Conservation (phyloP, 1,140 invertebrate genomes). For the Papilio machaon region DNA sequence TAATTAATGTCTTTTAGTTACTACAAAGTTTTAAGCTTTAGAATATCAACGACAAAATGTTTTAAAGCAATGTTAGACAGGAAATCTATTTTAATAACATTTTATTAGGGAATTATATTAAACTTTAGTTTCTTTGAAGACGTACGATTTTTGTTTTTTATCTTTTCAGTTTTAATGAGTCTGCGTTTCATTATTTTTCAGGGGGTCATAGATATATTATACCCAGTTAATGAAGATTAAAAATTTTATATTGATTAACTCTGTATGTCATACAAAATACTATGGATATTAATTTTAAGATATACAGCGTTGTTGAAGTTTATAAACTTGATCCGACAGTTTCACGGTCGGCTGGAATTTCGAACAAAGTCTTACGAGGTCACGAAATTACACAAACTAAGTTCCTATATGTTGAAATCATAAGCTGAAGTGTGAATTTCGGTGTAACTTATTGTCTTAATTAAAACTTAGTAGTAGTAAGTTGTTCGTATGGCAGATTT, state of each 20-base stretch:
- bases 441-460: background rate
- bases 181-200: too few species aligned
- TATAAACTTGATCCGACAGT: conserved; percentile 14
- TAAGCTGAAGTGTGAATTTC: conserved; percentile 11
- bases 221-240: too few species aligned
- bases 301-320: background rate
- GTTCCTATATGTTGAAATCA: conserved; percentile 19
- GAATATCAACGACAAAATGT: conserved; percentile 5
- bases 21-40: background rate
- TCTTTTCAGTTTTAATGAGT: too few species aligned
- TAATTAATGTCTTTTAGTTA: conserved; percentile 12
- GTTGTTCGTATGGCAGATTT: background rate
- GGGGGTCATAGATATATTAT: too few species aligned
- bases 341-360: conserved; percentile 16
- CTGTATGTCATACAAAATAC: background rate
- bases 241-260: background rate
- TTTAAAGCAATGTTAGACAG: background rate
- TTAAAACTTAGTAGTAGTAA: background rate
- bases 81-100: background rate
- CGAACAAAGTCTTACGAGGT: background rate
- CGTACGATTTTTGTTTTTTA: too few species aligned
- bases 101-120: background rate
- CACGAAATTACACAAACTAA: conserved; percentile 20
- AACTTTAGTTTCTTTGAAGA: too few species aligned
- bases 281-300: conserved; percentile 1